A percentile compares a stretch with the other conserved stretches of the same genome.
Evolutionary conservation across 2,797 vertebrate species (phyloP).

Genomic region (Ispidina lecontei): DNA sequence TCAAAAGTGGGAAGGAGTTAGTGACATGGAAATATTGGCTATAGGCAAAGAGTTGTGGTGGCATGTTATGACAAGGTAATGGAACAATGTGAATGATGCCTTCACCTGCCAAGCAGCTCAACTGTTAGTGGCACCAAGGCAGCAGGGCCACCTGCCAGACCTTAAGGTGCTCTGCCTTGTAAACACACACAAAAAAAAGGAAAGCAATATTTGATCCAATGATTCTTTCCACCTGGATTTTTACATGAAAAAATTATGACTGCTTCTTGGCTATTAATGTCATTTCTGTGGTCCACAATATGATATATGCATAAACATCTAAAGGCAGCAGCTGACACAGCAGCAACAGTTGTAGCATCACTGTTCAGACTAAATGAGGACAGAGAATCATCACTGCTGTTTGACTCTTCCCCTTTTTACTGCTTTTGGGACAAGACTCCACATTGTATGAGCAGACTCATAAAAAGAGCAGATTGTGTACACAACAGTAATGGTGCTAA

Average conservation of each 20-base stretch:
- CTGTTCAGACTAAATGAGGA: not conserved
- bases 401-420: not conserved
- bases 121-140: not conserved
- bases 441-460: not conserved
- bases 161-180: not conserved
- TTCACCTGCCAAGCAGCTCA: not conserved
- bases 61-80: not conserved
- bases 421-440: not conserved
- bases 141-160: not conserved
- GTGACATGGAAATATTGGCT: not conserved
- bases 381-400: not conserved
- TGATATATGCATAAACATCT: not conserved
- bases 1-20: not conserved
- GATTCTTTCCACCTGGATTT: not conserved
- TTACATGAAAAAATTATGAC: not conserved
- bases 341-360: not conserved
- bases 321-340: not conserved
- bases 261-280: not conserved
- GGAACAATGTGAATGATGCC: rapidly evolving
- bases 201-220: not conserved
- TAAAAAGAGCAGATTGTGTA: not conserved
- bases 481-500: not conserved
- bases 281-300: not conserved
- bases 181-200: not conserved
- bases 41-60: not conserved